These are phyloP conservation scores for Colinus virginianus DNA, from an alignment of 2,113 vertebrate species.

Conservation along the genomic window DNA sequence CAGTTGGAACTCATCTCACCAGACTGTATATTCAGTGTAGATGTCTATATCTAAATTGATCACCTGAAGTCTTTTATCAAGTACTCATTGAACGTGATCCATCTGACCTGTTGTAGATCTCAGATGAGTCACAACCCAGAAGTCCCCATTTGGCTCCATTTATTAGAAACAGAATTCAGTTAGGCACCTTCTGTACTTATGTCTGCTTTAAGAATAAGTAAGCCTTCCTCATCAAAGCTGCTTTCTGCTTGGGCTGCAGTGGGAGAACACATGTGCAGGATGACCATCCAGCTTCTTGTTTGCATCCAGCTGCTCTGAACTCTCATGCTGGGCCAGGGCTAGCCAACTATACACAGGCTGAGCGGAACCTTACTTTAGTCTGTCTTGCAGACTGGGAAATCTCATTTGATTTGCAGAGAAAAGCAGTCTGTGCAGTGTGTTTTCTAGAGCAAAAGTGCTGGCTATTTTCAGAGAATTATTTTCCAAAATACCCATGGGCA, in stretches of 20 bases:
- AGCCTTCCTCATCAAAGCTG: not conserved
- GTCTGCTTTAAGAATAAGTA: not conserved
- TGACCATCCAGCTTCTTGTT: not conserved
- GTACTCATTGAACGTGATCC: not conserved
- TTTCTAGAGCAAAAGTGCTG: constrained; percentile 12
- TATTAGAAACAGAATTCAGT: not conserved
- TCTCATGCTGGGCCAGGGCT: not conserved
- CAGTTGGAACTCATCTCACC: not conserved
- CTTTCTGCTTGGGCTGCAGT: not conserved
- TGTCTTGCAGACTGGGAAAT: not conserved
- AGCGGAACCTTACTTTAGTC: not conserved
- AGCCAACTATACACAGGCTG: not conserved
- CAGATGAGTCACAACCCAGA: not conserved
- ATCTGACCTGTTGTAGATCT: not conserved
- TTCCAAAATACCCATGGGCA: not conserved
- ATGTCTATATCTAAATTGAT: not conserved
- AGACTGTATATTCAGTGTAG: not conserved
- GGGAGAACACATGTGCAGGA: not conserved
- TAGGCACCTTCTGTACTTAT: not conserved
- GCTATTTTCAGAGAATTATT: not conserved
- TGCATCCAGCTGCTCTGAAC: not conserved
- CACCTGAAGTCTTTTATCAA: not conserved
- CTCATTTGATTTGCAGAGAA: not conserved
- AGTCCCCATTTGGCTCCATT: not conserved
- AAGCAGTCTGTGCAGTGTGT: not conserved